These are phyloP conservation scores for Hyppa rectilinea DNA, from an alignment of 2,888 invertebrate genomes.

Conservation along the genomic window DNA sequence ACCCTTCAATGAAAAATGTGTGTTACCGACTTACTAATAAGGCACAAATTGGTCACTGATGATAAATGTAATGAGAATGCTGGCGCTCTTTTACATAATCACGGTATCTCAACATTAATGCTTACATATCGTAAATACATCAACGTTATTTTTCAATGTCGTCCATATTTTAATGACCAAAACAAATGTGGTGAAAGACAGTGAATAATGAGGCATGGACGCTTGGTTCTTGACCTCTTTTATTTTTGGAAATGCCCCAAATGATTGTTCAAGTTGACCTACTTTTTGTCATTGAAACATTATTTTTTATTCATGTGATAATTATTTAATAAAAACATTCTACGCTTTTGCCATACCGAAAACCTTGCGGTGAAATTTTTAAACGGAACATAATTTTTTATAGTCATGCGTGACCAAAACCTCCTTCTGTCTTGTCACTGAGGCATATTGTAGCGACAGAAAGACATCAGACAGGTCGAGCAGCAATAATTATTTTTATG, in stretches of 20 bases:
- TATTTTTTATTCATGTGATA: not conserved
- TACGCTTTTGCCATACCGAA: not conserved
- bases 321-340: conserved; percentile 15
- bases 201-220: conserved; percentile 34
- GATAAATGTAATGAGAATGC: conserved; percentile 9
- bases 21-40: not conserved
- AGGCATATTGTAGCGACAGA: not conserved
- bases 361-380: not conserved
- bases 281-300: conserved; percentile 33
- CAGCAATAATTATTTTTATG: not conserved
- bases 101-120: conserved; percentile 2
- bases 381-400: not conserved
- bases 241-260: conserved; percentile 55
- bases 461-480: not conserved
- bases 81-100: conserved; percentile 7
- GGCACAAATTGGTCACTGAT: not conserved
- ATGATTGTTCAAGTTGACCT: conserved; percentile 34
- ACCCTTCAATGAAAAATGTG: not conserved
- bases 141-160: conserved; percentile 18
- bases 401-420: not conserved
- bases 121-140: conserved; percentile 20
- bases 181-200: conserved; percentile 45
- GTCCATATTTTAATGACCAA: conserved; percentile 21
- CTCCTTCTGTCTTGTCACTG: not conserved
- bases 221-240: conserved; percentile 35